Conservation (phyloP, 2,113 vertebrate genomes). For the Pao palembangensis region DNA sequence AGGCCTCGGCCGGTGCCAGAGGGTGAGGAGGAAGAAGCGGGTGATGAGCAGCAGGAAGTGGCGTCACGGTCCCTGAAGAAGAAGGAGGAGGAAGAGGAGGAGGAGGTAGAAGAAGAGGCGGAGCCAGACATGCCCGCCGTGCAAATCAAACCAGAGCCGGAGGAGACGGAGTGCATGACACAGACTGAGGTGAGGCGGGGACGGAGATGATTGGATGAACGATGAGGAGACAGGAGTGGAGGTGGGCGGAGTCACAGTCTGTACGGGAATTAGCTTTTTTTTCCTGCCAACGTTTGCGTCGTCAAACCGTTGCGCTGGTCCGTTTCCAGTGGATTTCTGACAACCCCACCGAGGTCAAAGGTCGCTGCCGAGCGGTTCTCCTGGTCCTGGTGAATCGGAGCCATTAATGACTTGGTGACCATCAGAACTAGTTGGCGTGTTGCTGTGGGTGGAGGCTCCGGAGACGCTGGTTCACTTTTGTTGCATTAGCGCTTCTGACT, state of each 20-base stretch:
- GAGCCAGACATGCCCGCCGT: constrained; percentile 71
- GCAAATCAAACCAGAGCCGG: constrained; percentile 79
- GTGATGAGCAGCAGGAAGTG: constrained; percentile 45
- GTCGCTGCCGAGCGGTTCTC: too few relatives aligned
- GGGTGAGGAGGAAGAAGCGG: constrained; percentile 22
- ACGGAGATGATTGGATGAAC: background rate
- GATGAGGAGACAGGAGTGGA: constrained; percentile 2
- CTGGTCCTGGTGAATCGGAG: too few relatives aligned
- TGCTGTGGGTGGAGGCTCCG: too few relatives aligned
- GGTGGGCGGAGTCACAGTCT: background rate
- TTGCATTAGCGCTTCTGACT: too few relatives aligned
- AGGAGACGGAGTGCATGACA: constrained; percentile 79
- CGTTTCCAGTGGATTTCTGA: too few relatives aligned
- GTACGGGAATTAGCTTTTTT: too few relatives aligned
- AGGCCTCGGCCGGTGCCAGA: constrained; percentile 27
- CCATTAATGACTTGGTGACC: too few relatives aligned
- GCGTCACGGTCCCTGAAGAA: constrained; percentile 22
- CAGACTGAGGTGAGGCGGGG: constrained; percentile 31
- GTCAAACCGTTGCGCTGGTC: too few relatives aligned
- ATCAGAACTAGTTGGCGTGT: too few relatives aligned
- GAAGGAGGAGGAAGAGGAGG: constrained; percentile 27
- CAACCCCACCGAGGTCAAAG: background rate
- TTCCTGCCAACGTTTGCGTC: background rate
- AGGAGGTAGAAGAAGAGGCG: constrained; percentile 16
- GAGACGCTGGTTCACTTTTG: too few relatives aligned